Evolutionary conservation across 1,140 invertebrate species (phyloP).

Genomic region (Eriocheir sinensis): DNA sequence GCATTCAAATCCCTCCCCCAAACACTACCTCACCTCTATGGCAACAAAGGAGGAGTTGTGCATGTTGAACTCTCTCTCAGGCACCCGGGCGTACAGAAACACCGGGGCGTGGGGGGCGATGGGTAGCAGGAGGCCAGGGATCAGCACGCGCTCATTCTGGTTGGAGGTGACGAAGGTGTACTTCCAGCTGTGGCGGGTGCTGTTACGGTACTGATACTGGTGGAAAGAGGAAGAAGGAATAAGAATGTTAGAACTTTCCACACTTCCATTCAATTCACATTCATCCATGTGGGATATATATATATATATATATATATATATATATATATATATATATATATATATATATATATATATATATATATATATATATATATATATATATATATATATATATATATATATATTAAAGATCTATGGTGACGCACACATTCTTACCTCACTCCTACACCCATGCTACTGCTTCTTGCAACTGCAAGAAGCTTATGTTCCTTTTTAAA

Average conservation of each 20-base stretch:
- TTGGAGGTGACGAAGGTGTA: constrained; percentile 76
- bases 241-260: no score
- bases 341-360: no score
- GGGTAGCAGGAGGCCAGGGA: constrained; percentile 72
- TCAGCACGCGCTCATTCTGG: constrained; percentile 73
- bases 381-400: constrained; percentile 28
- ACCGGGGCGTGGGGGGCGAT: constrained; percentile 70
- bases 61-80: constrained; percentile 63
- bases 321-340: no score
- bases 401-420: constrained; percentile 36
- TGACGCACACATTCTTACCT: no score
- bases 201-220: constrained; percentile 66
- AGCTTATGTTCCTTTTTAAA: no score
- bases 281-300: no score
- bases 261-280: no score
- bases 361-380: constrained; percentile 35
- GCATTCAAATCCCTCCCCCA: no score
- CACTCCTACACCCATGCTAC: no score
- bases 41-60: constrained; percentile 74
- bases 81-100: constrained; percentile 68
- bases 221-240: background rate
- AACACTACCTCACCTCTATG: constrained; percentile 55
- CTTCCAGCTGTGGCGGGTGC: constrained; percentile 67
- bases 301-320: no score
- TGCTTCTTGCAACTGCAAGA: no score